Conservation (phyloP, 2,888 invertebrate genomes). For the Thera britannica region DNA sequence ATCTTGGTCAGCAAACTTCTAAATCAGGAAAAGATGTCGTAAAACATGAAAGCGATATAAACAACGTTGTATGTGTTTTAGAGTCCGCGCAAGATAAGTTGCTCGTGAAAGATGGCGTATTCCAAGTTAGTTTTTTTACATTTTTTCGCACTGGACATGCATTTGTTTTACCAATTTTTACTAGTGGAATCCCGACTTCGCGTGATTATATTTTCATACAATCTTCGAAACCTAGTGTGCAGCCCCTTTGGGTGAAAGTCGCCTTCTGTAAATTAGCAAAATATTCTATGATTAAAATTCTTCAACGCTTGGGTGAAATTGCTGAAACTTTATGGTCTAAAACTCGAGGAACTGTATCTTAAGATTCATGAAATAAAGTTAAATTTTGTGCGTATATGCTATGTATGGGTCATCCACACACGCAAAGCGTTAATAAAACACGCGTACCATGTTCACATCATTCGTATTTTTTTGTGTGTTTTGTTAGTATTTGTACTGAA, state of each 20-base stretch:
- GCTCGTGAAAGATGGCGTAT: too few relatives aligned
- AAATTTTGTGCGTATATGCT: conserved; percentile 23
- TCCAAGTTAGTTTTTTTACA: too few relatives aligned
- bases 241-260: conserved; percentile 1
- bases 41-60: not conserved
- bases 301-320: conserved; percentile 46
- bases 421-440: conserved; percentile 41
- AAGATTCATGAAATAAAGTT: conserved; percentile 23
- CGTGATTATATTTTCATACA: too few relatives aligned
- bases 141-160: too few relatives aligned
- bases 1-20: not conserved
- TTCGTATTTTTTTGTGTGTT: conserved; percentile 36
- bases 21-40: not conserved
- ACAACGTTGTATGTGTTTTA: too few relatives aligned
- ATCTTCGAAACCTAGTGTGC: too few relatives aligned
- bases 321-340: conserved; percentile 19
- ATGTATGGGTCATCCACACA: conserved; percentile 16
- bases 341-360: conserved; percentile 18
- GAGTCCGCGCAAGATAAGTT: not conserved
- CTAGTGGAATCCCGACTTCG: too few relatives aligned
- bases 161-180: too few relatives aligned
- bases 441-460: conserved; percentile 44
- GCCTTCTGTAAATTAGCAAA: conserved; percentile 29
- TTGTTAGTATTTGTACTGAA: conserved; percentile 38
- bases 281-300: conserved; percentile 20